Evolutionary conservation across 2,888 invertebrate species (phyloP).

Genomic region (Agonopterix alstromeriana): DNA sequence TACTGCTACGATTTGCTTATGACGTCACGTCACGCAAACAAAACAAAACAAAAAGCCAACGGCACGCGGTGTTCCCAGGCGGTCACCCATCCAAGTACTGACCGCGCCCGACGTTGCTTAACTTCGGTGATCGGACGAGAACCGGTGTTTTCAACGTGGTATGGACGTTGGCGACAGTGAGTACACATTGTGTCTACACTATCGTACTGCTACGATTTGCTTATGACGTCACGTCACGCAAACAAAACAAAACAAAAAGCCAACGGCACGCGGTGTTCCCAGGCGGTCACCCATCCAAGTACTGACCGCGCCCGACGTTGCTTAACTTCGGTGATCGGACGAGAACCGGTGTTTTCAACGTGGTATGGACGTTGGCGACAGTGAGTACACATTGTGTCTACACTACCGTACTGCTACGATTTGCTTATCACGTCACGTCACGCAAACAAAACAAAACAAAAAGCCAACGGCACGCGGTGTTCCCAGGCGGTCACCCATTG

Average conservation of each 20-base stretch:
- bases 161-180: constrained; percentile 48
- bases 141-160: constrained; percentile 50
- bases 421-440: too few relatives aligned
- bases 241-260: constrained; percentile 24
- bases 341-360: constrained; percentile 50
- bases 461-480: constrained; percentile 4
- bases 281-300: constrained; percentile 51
- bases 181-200: too few relatives aligned
- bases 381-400: background rate
- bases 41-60: constrained; percentile 25
- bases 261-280: constrained; percentile 38
- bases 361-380: constrained; percentile 52
- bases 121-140: constrained; percentile 53
- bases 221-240: too few relatives aligned
- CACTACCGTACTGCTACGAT: too few relatives aligned
- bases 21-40: constrained; percentile 20
- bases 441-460: background rate
- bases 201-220: too few relatives aligned
- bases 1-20: too few relatives aligned
- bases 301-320: constrained; percentile 50
- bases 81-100: constrained; percentile 56
- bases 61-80: constrained; percentile 43
- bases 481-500: constrained; percentile 30
- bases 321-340: constrained; percentile 54
- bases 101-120: constrained; percentile 44